Conservation (phyloP, 2,797 vertebrate genomes). For the Capromys pilorides region DNA sequence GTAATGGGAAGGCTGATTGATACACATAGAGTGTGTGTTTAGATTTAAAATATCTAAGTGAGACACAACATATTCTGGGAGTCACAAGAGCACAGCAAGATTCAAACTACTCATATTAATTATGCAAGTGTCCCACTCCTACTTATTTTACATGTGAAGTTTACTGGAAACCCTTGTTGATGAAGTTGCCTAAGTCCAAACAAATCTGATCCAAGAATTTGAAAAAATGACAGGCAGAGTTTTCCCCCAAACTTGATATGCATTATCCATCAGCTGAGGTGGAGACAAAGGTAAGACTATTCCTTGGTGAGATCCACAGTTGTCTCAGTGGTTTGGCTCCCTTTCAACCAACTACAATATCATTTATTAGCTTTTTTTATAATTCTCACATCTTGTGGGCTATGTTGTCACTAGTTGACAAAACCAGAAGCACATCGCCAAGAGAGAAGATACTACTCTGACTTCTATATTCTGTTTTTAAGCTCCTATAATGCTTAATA, state of each 20-base stretch:
- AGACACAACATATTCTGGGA: not conserved
- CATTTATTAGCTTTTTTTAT: slow-evolving; percentile 64
- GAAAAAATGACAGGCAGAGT: not conserved
- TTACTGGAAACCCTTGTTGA: not conserved
- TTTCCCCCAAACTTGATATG: not conserved
- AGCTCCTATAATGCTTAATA: not conserved
- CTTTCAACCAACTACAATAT: slow-evolving; percentile 35
- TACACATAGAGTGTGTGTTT: not conserved
- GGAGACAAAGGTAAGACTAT: not conserved
- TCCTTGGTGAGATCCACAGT: not conserved
- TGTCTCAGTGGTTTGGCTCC: slow-evolving; percentile 51
- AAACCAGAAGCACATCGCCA: not conserved
- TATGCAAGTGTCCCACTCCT: not conserved
- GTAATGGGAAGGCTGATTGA: not conserved
- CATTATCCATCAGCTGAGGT: not conserved
- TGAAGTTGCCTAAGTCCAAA: not conserved
- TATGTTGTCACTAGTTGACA: slow-evolving; percentile 59
- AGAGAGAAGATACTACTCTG: slow-evolving; percentile 18
- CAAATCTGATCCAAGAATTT: slow-evolving; percentile 28
- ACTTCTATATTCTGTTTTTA: slow-evolving; percentile 45
- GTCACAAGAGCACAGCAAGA: not conserved
- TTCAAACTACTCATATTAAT: not conserved
- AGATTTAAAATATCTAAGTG: not conserved
- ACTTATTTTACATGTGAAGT: not conserved
- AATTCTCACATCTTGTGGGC: slow-evolving; percentile 53